Evolutionary conservation across 2,797 vertebrate species (phyloP).

Genomic region (Sciaenops ocellatus): DNA sequence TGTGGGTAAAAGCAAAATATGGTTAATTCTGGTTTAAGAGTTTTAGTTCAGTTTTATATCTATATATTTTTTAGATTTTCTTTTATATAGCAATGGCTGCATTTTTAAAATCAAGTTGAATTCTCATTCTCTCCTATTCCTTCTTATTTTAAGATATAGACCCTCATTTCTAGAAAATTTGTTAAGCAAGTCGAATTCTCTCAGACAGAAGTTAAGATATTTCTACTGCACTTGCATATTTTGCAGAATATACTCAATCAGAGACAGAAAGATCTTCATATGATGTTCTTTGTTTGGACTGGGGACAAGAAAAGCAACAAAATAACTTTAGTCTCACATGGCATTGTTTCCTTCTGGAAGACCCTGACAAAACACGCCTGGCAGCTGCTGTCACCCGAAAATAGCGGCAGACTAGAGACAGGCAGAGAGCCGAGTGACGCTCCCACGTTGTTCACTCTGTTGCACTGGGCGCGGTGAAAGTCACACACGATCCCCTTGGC

Average conservation of each 20-base stretch:
- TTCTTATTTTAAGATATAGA: neutral
- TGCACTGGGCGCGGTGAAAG: slow-evolving; percentile 59
- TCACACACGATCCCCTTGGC: slow-evolving; percentile 66
- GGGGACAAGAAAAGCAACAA: slow-evolving; percentile 11
- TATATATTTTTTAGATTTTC: neutral
- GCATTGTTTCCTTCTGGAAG: slow-evolving; percentile 61
- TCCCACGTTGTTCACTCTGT: slow-evolving; percentile 54
- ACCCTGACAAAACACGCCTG: slow-evolving; percentile 65
- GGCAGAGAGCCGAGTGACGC: slow-evolving; percentile 47
- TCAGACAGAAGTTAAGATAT: neutral
- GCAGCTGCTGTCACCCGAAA: slow-evolving; percentile 80
- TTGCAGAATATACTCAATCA: neutral
- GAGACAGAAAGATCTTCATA: neutral
- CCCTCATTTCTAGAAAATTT: neutral
- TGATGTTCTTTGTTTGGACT: slow-evolving; percentile 13
- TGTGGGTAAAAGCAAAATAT: neutral
- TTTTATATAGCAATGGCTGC: neutral
- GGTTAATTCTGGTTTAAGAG: neutral
- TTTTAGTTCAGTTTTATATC: no score
- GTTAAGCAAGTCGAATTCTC: neutral
- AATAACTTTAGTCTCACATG: slow-evolving; percentile 45
- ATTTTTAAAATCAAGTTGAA: neutral
- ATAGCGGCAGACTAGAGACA: slow-evolving; percentile 64
- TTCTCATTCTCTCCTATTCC: neutral
- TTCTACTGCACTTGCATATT: neutral